Conservation (phyloP, 2,888 invertebrate genomes). For the Tortricodes alternella region DNA sequence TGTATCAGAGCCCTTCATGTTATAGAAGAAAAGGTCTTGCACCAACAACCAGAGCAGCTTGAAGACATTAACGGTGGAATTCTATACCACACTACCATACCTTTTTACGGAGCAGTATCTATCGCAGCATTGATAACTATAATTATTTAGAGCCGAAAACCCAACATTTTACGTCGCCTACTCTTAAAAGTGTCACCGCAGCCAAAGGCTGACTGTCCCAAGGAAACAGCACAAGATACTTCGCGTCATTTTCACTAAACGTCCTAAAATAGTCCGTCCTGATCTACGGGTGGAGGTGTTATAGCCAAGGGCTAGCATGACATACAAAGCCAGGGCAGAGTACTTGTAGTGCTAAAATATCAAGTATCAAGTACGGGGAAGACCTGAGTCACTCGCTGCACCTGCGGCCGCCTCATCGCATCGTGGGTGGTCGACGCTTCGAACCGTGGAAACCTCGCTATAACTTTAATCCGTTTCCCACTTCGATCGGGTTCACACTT, state of each 20-base stretch:
- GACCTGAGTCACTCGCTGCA: too few relatives aligned
- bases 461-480: too few relatives aligned
- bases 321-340: too few relatives aligned
- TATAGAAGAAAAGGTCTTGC: slow-evolving; percentile 15
- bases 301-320: not conserved
- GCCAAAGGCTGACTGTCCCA: not conserved
- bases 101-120: slow-evolving; percentile 17
- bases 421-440: too few relatives aligned
- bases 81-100: too few relatives aligned
- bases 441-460: too few relatives aligned
- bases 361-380: too few relatives aligned
- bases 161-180: not conserved
- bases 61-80: too few relatives aligned
- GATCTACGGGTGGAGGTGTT: not conserved
- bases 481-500: too few relatives aligned
- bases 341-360: too few relatives aligned
- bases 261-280: not conserved
- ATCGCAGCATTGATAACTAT: slow-evolving; percentile 3
- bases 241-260: not conserved
- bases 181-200: not conserved
- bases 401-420: too few relatives aligned
- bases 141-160: not conserved
- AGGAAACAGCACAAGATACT: not conserved
- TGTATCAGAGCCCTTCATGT: slow-evolving; percentile 8
- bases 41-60: too few relatives aligned